Conservation (phyloP, 2,797 vertebrate genomes). For the Gallirallus australis region DNA sequence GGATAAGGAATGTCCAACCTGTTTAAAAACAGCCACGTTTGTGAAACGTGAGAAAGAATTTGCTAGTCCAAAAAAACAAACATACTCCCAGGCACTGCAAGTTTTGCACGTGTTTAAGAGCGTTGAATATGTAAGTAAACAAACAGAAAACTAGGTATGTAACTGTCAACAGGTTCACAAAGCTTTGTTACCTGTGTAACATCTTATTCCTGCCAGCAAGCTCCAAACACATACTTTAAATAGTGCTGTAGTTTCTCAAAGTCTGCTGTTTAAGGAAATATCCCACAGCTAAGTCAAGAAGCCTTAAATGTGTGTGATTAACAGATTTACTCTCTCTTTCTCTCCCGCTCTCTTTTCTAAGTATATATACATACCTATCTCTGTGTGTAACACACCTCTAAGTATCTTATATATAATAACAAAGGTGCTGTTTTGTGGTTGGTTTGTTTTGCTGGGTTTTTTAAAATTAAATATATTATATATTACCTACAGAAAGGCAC, state of each 20-base stretch:
- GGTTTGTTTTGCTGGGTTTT: not conserved
- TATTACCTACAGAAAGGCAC: not conserved
- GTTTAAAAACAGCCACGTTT: not conserved
- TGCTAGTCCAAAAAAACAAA: not conserved
- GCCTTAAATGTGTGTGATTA: not conserved
- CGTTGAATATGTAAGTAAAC: not conserved
- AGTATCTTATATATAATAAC: not conserved
- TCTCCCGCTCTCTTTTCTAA: too few species aligned
- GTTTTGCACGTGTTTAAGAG: not conserved
- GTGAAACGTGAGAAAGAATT: not conserved
- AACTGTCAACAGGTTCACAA: not conserved
- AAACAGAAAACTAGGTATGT: not conserved
- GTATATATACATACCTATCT: too few species aligned
- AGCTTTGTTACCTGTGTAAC: not conserved
- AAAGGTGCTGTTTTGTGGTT: accelerated
- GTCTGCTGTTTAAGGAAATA: not conserved
- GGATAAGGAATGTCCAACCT: not conserved
- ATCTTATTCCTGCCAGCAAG: not conserved
- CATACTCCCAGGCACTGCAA: not conserved
- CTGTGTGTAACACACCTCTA: not conserved
- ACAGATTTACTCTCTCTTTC: not conserved
- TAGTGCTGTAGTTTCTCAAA: not conserved
- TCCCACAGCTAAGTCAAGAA: not conserved
- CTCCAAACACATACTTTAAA: not conserved
- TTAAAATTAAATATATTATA: not conserved